phyloP scores from a whole-genome alignment of 2,797 vertebrate genomes.

The Chloroceryle inda region DNA sequence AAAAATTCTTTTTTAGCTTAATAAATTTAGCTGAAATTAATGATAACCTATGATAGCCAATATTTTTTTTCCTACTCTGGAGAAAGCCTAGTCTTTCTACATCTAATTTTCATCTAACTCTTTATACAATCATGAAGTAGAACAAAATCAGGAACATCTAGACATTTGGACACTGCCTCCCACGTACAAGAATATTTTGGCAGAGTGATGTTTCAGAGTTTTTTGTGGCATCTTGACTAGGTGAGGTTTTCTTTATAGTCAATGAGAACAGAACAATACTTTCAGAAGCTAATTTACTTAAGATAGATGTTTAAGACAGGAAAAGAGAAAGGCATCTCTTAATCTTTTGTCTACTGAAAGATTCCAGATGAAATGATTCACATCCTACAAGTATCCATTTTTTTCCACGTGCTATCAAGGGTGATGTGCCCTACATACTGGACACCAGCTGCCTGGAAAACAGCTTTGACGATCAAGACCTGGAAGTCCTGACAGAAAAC shows the following conservation, averaged over 20 bases:
- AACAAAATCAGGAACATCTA: neutral
- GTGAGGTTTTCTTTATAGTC: neutral
- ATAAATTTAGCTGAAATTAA: neutral
- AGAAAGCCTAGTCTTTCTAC: neutral
- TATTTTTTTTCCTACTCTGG: neutral
- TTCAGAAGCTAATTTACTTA: neutral
- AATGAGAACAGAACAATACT: neutral
- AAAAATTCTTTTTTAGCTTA: neutral
- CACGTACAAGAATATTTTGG: neutral
- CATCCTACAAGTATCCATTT: neutral
- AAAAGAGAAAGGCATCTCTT: neutral
- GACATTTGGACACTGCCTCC: neutral
- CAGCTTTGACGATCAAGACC: neutral
- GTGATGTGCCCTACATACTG: neutral
- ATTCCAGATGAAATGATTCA: neutral
- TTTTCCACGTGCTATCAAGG: neutral
- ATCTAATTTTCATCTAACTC: neutral
- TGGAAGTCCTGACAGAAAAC: neutral
- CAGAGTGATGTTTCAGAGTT: neutral
- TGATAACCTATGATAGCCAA: neutral
- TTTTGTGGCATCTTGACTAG: neutral
- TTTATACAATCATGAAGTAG: fast-evolving
- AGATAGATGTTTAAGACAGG: neutral
- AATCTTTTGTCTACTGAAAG: neutral
- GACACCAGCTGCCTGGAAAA: neutral